A percentile compares a stretch with the other conserved stretches of the same genome.
Evolutionary conservation across 2,797 vertebrate species (phyloP).

Genomic region (Oreochromis grahami): DNA sequence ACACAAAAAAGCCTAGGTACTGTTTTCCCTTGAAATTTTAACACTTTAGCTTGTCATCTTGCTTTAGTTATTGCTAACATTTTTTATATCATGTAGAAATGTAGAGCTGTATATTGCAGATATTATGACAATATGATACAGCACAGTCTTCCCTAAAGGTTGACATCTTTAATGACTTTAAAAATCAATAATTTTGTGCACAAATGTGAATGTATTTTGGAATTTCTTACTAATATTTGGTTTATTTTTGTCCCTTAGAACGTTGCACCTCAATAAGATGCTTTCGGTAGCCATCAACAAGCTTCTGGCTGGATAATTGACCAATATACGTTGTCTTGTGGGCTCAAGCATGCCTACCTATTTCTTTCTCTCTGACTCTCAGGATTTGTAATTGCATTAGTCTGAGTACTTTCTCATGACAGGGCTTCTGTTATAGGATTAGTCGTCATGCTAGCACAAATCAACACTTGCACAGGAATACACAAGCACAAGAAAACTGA

Average conservation of each 20-base stretch:
- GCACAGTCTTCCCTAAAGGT: neutral
- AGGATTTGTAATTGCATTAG: conserved; percentile 32
- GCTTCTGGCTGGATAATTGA: neutral
- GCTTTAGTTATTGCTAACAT: neutral
- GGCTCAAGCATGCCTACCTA: neutral
- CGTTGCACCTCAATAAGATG: neutral
- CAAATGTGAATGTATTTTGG: neutral
- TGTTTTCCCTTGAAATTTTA: neutral
- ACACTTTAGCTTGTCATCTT: neutral
- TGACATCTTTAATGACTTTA: neutral
- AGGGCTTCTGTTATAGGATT: conserved; percentile 19
- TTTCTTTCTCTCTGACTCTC: neutral
- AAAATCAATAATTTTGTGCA: neutral
- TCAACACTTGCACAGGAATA: neutral
- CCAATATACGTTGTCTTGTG: neutral
- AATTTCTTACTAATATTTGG: neutral
- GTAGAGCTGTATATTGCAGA: neutral
- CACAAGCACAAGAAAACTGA: neutral
- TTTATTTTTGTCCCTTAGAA: neutral
- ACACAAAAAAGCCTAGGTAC: neutral
- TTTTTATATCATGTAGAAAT: neutral
- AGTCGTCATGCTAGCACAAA: conserved; percentile 12
- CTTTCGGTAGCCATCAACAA: neutral
- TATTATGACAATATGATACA: neutral
- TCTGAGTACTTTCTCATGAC: conserved; percentile 47